These are phyloP conservation scores for Aphaenogaster ashmeadi DNA, from an alignment of 1,140 invertebrate genomes.

Conservation along the genomic window DNA sequence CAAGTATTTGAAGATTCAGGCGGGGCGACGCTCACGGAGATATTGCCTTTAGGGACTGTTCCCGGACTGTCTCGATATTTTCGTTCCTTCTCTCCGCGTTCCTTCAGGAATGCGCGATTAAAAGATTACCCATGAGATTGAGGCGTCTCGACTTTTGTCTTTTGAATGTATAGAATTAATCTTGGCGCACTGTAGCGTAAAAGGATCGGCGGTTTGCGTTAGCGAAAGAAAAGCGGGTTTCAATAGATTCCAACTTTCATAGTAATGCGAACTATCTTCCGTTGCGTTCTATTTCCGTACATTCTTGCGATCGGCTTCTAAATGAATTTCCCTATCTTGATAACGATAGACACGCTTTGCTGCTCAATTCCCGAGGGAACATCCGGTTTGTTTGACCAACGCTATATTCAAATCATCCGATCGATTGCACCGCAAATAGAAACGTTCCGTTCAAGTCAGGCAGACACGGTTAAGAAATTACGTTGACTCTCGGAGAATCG, in stretches of 20 bases:
- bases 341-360: slow-evolving; percentile 4
- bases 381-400: slow-evolving; percentile 56
- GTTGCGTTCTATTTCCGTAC: not conserved
- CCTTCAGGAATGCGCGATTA: not conserved
- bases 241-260: not conserved
- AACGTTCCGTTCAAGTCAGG: slow-evolving; percentile 48
- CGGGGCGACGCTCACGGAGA: slow-evolving; percentile 18
- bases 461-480: slow-evolving; percentile 45
- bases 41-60: slow-evolving; percentile 38
- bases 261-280: not conserved
- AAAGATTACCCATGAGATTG: not conserved
- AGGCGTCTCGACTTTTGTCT: not conserved
- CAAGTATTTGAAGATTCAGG: slow-evolving; percentile 26
- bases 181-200: not conserved
- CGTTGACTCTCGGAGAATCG: slow-evolving; percentile 53
- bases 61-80: slow-evolving; percentile 12
- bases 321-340: slow-evolving; percentile 34
- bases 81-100: not conserved
- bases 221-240: not conserved
- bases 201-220: not conserved
- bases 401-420: slow-evolving; percentile 54
- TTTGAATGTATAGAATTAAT: not conserved
- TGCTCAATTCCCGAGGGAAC: slow-evolving; percentile 56
- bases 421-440: slow-evolving; percentile 62
- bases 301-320: slow-evolving; percentile 4